A percentile compares a stretch with the other conserved stretches of the same genome.
Conservation (phyloP, 1,140 invertebrate species). For the Camponotus vicinus region DNA sequence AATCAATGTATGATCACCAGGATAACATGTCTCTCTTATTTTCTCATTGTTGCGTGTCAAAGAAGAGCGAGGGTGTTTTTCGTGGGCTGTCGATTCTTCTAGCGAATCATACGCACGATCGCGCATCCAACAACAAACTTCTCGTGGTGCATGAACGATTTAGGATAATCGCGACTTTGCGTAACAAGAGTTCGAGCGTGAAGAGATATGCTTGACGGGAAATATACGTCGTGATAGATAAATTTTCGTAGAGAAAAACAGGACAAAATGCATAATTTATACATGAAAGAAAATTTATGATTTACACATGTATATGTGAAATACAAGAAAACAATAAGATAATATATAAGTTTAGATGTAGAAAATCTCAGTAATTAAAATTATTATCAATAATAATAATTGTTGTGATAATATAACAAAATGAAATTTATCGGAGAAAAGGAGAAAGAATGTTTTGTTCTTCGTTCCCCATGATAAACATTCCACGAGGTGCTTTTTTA, state of each 20-base stretch:
- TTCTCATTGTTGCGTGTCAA: not conserved
- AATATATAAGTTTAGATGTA: not conserved
- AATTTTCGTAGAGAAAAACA: constrained; percentile 11
- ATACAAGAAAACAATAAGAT: too few species aligned
- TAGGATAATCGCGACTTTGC: constrained; percentile 41
- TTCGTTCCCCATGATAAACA: constrained; percentile 31
- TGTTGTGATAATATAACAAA: not conserved
- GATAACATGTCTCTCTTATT: not conserved
- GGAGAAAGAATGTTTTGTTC: not conserved
- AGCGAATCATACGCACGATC: constrained; percentile 20
- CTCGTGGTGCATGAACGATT: constrained; percentile 24
- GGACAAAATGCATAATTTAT: not conserved
- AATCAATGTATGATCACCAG: constrained; percentile 22
- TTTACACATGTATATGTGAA: too few species aligned
- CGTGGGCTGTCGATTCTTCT: not conserved
- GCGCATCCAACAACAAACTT: not conserved
- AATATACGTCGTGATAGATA: constrained; percentile 10
- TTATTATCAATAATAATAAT: not conserved
- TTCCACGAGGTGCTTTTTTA: constrained; percentile 31
- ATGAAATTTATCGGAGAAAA: not conserved
- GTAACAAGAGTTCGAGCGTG: constrained; percentile 35
- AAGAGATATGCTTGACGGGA: constrained; percentile 48
- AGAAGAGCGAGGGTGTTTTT: not conserved
- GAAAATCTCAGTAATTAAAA: not conserved
- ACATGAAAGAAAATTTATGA: constrained; percentile 22